Evolutionary conservation across 2,113 vertebrate genomes (phyloP), one percentile per base, ranked within the genome.

Genomic region (Dipodomys spectabilis): DNA sequence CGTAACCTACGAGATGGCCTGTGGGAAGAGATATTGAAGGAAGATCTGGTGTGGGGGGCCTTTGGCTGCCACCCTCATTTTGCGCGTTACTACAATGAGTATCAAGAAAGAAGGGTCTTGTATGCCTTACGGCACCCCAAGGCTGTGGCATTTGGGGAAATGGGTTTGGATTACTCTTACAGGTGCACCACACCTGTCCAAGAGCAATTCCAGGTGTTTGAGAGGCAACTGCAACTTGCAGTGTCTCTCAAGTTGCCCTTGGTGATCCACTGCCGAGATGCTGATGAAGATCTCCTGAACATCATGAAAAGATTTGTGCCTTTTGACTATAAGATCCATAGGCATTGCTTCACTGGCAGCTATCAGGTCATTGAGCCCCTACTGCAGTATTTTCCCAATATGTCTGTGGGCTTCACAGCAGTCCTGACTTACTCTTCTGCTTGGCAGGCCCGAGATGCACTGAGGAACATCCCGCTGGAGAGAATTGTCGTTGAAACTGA

Each of bases 41-140:
- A 99, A 68, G 98, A 99, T 93, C 94, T 98, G 96, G 98, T 99
- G 11, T 99, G 99, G 99, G 99, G 99, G 32, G 98, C 99, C 2
- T 99, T 99, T 95, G 99, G 99, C 25, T 99, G 99, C 95, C 99
- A 99, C 96, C 99, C 99, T 6, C 99, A 99, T 95, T 99, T 99
- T 96, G 98, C 98, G 84, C 97, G 96, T 65, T 96, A 98, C 65
- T 99, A 99, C 94, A 97, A 96, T 25, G 84, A 90, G 0, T n/a
- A 57, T 88, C 97, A 98, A 15, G 98, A 99, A 95, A 97, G 90
- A 81, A 97, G 87, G 35, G 97, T 99, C 86, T 79, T 99, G 88
- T 92, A 57, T 44, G 98, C 98, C 65, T 98, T 99, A 97, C 96
- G 97, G 30, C 98, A 99, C 79, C 99, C 99, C 1, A 99, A 99